Evolutionary conservation across 2,888 invertebrate species (phyloP), one percentile per base, ranked within the genome.

Genomic region (Tenthredo livida): DNA sequence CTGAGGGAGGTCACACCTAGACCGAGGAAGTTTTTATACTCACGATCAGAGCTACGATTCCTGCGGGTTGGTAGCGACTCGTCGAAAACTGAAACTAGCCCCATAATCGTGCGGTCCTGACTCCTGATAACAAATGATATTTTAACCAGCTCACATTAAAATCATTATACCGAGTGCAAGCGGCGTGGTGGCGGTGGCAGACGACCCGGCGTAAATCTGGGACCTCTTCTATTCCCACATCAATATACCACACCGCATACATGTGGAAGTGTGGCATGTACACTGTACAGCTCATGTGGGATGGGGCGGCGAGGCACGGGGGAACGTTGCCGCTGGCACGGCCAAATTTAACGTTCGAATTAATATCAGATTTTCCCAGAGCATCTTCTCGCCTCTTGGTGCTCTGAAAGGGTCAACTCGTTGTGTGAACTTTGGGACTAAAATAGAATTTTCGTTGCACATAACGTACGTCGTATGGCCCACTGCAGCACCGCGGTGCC

Each of bases 361-460:
- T 80, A 80, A 80, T 80, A 80, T 80, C 37, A 80, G 58, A 80
- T 80, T 80, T 80, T 80, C 61, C 61, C 7, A 80, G 58, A 61
- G 21, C 80, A 80, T 21, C 58, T 61, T 61, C 80, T 80, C 58
- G 37, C 61, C 58, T 61, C 58, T 40, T 25, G 80, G 61, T 21
- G 40, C 58, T 61, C 58, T 40, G n/a, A 61, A 80, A 80, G 58
- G 80, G 61, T 80, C 80, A 80, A 58, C 80, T 58, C 58, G 80
- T 58, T 40, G 61, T 21, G 61, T 80, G 58, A 61, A 80, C 80
- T 80, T 80, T 80, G 80, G n/a, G 58, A 40, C 61, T 61, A 37
- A 80, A 80, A 58, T 80, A 80, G 80, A 80, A 33, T 80, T 77
- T 77, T 61, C 80, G 80, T 86, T 88, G 87, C 65, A 21, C 37